phyloP scores from a whole-genome alignment of 2,888 invertebrate species.

The Scelioninae gen. 2 region DNA sequence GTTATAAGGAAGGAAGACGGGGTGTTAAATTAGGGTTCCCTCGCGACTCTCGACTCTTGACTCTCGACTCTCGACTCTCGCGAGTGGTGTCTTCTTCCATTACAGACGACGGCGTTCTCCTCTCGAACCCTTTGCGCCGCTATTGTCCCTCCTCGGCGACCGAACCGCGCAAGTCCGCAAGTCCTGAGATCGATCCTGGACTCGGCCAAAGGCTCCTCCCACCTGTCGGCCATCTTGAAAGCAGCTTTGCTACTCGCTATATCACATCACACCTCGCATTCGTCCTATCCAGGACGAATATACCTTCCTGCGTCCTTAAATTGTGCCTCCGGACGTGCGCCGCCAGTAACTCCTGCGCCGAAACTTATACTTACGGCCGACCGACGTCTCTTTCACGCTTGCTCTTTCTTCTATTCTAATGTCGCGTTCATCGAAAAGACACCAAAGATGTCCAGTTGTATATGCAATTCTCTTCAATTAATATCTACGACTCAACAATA shows the following conservation, averaged over 20 bases:
- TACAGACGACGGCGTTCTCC: slow-evolving; percentile 27
- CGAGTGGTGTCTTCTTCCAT: slow-evolving; percentile 40
- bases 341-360: slow-evolving; percentile 7
- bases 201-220: slow-evolving; percentile 74
- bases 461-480: too few species aligned
- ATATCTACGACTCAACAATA: too few species aligned
- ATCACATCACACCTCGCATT: slow-evolving; percentile 74
- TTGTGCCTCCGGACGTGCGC: slow-evolving; percentile 26
- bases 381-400: slow-evolving; percentile 10
- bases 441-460: too few species aligned
- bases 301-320: slow-evolving; percentile 58
- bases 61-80: slow-evolving; percentile 12
- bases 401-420: too few species aligned
- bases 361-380: neutral
- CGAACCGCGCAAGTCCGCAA: slow-evolving; percentile 59
- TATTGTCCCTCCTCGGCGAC: slow-evolving; percentile 52
- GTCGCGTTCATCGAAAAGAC: neutral
- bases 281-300: slow-evolving; percentile 70
- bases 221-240: slow-evolving; percentile 75
- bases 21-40: slow-evolving; percentile 54
- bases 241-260: slow-evolving; percentile 71
- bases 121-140: slow-evolving; percentile 47
- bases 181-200: slow-evolving; percentile 74
- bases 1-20: slow-evolving; percentile 29
- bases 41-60: too few species aligned